A percentile compares a stretch with the other conserved stretches of the same genome.
Conservation (phyloP, 2,797 vertebrate species). For the Potorous gilbertii region DNA sequence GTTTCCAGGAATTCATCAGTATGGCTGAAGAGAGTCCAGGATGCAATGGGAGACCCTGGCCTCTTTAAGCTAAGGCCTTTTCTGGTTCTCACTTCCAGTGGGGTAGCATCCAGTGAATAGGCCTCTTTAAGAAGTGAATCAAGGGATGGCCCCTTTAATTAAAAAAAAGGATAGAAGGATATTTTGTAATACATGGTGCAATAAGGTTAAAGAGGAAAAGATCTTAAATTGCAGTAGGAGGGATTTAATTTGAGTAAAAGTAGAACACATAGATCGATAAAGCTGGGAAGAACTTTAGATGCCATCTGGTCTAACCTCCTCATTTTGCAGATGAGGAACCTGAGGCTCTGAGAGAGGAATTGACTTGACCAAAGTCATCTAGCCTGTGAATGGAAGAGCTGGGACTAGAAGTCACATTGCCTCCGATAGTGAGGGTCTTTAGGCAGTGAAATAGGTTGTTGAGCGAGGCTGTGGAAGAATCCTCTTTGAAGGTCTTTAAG, state of each 20-base stretch:
- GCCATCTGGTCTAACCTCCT: background rate
- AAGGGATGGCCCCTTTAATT: too few relatives aligned
- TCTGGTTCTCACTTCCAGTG: too few relatives aligned
- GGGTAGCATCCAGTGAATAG: too few relatives aligned
- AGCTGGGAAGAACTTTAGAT: background rate
- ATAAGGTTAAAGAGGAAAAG: conserved; percentile 14
- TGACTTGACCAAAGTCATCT: background rate
- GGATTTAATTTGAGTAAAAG: conserved; percentile 1
- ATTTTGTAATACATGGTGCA: background rate
- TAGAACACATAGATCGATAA: background rate
- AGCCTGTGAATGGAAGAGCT: background rate
- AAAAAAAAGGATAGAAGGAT: background rate
- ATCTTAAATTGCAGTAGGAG: background rate
- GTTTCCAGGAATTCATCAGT: too few relatives aligned
- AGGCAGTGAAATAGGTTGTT: background rate
- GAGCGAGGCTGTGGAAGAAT: background rate
- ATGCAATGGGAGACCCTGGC: too few relatives aligned
- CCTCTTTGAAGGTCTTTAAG: background rate
- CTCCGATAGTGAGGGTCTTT: background rate
- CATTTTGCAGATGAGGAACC: background rate
- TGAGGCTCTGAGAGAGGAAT: background rate
- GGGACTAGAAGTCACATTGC: background rate
- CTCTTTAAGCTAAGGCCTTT: too few relatives aligned
- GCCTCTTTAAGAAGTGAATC: too few relatives aligned
- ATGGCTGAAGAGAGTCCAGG: too few relatives aligned